Conservation (phyloP, 2,113 vertebrate species). For the Pantherophis guttatus region DNA sequence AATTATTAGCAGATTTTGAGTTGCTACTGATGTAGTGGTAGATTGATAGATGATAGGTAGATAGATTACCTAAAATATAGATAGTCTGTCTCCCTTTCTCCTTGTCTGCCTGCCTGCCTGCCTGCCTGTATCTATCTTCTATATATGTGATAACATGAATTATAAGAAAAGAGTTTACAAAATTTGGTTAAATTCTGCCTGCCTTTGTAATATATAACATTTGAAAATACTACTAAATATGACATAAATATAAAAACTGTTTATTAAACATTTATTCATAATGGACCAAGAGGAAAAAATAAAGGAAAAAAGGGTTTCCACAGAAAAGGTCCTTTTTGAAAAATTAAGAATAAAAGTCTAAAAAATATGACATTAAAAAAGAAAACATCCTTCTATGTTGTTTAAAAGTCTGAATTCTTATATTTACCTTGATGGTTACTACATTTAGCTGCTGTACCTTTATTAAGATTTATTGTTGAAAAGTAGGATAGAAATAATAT, state of each 20-base stretch:
- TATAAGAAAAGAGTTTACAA: background rate
- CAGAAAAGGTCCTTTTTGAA: background rate
- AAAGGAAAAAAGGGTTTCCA: background rate
- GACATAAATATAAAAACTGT: background rate
- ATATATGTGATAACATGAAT: background rate
- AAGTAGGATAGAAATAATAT: no score
- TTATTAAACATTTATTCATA: background rate
- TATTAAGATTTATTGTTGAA: no score
- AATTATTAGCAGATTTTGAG: background rate
- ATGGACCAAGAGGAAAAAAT: background rate
- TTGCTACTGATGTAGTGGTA: background rate
- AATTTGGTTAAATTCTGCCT: background rate
- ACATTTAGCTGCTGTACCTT: no score
- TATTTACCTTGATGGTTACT: no score
- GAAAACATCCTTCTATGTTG: no score
- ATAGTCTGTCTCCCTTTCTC: no score
- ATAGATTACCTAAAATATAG: no score
- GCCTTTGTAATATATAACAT: background rate
- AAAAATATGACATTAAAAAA: no score
- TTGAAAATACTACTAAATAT: background rate
- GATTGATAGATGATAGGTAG: no score
- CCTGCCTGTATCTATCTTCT: background rate
- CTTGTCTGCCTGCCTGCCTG: no score
- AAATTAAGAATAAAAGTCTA: background rate
- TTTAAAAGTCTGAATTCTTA: no score